phyloP scores from a whole-genome alignment of 1,140 invertebrate species.

The Ectropis grisescens region DNA sequence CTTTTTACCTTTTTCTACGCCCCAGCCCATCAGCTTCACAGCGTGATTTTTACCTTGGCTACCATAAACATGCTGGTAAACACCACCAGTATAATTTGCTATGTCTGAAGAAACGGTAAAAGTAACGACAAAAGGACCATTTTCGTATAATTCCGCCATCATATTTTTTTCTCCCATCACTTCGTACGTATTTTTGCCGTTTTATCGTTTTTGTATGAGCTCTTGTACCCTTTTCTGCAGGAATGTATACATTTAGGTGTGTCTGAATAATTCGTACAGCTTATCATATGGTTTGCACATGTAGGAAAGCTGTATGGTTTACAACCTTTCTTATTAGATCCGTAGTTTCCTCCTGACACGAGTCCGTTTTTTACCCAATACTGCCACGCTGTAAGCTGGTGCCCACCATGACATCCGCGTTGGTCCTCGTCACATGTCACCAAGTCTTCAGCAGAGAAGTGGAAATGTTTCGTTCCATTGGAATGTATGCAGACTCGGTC shows the following conservation, averaged over 20 bases:
- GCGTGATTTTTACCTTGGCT: conserved; percentile 84
- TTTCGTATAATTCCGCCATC: conserved; percentile 82
- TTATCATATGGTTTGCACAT: conserved; percentile 80
- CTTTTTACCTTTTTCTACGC: conserved; percentile 77
- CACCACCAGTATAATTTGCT: conserved; percentile 83
- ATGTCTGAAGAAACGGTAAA: conserved; percentile 91
- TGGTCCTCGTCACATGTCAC: conserved; percentile 82
- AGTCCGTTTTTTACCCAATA: conserved; percentile 82
- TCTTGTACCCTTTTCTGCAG: conserved; percentile 77
- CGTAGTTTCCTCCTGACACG: conserved; percentile 85
- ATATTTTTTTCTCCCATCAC: conserved; percentile 77
- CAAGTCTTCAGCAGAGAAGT: conserved; percentile 87
- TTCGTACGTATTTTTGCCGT: conserved; percentile 78
- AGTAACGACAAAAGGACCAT: conserved; percentile 89
- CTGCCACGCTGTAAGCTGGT: conserved; percentile 77
- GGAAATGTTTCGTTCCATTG: conserved; percentile 75
- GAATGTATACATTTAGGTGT: conserved; percentile 72
- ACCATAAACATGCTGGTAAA: conserved; percentile 84
- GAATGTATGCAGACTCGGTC: conserved; percentile 88
- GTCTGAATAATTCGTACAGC: conserved; percentile 80
- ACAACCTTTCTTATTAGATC: conserved; percentile 80
- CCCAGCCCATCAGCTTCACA: conserved; percentile 88
- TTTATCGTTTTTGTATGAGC: conserved; percentile 80
- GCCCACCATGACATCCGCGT: conserved; percentile 84
- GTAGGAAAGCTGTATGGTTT: conserved; percentile 83